These are phyloP conservation scores for Pocillopora meandrina DNA, from an alignment of 92 coral and sea anemone species.

Conservation along the genomic window DNA sequence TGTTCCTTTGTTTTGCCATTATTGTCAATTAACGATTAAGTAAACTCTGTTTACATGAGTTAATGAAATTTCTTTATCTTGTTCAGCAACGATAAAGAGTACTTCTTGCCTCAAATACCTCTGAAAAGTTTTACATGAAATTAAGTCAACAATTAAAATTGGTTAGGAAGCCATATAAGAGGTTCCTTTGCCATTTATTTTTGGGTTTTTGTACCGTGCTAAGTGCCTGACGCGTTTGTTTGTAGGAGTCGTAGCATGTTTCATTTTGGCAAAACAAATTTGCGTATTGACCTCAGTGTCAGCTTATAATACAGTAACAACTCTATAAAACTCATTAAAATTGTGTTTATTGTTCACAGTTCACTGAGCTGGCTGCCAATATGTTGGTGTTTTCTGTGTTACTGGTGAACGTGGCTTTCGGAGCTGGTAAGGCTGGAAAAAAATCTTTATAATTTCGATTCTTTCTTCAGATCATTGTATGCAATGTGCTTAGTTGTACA, in stretches of 20 bases:
- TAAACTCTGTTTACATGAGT: too few species aligned
- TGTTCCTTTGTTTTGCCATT: too few species aligned
- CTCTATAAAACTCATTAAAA: not conserved
- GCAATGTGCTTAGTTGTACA: too few species aligned
- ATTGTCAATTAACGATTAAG: too few species aligned
- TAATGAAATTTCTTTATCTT: too few species aligned
- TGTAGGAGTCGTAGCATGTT: not conserved
- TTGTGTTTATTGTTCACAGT: not conserved
- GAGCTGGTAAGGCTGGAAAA: conserved; percentile 10
- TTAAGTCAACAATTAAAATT: too few species aligned
- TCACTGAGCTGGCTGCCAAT: not conserved
- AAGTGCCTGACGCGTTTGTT: not conserved
- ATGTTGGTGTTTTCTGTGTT: conserved; percentile 12
- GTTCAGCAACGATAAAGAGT: too few species aligned
- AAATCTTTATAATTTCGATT: not conserved
- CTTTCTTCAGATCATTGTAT: not conserved
- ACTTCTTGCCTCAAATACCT: too few species aligned
- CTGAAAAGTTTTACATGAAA: too few species aligned
- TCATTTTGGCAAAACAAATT: not conserved
- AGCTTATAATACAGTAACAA: not conserved
- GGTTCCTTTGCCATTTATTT: too few species aligned
- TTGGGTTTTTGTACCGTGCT: too few species aligned
- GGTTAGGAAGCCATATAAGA: too few species aligned
- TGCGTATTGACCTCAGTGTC: not conserved
- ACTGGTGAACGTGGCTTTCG: conserved; percentile 2